Base-by-base conservation (phyloP, 1,140 invertebrate genomes). In the Potamilus streckersoni region DNA sequence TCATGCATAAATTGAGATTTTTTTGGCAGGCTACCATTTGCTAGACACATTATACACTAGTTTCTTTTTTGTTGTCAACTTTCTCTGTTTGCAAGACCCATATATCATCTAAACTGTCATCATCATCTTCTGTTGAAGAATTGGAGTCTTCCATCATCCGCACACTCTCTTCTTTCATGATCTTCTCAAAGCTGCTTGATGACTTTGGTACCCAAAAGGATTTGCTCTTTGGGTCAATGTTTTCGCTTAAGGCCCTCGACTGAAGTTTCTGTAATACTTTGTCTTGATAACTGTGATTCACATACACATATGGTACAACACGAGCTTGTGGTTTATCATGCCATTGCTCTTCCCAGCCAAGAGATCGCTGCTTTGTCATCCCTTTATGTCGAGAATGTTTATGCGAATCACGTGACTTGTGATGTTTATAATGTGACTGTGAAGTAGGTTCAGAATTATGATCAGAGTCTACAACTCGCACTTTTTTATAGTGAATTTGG, bases 271-370 rank as follows among this genome's bases (percentile, higher is more conserved):
- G 77, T 73, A 83, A 79, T 16, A 87, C 83, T 71, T 83, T 84
- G 59, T 87, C 85, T 59, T 77, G 76, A 69, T 87, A 87, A 61
- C 80, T 84, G 75, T 89, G 84, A 79, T 87, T 87, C 14, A 89
- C 86, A 81, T 87, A 87, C 2, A 83, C 87, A 73, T 89, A 89
- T 15, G 86, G 83, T 68, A 82, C 69, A 17, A 80, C 70, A 80
- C 84, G 85, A 14, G 57, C 57, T 31, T 84, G 82, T 16, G 79
- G 69, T 20, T 71, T 69, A 49, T 81, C 77, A 65, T 75, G 83
- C 71, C 84, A 85, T 77, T 87, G 81, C 64, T 85, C 81, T 3
- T 88, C 85, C 86, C 86, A 87, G 27, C 84, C 85, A 14, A 85
- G 66, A 13, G 84, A 87, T 23, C 81, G 73, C 74, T 85, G 86